phyloP scores from a whole-genome alignment of 2,888 invertebrate species.

The Leptinotarsa haldemani region DNA sequence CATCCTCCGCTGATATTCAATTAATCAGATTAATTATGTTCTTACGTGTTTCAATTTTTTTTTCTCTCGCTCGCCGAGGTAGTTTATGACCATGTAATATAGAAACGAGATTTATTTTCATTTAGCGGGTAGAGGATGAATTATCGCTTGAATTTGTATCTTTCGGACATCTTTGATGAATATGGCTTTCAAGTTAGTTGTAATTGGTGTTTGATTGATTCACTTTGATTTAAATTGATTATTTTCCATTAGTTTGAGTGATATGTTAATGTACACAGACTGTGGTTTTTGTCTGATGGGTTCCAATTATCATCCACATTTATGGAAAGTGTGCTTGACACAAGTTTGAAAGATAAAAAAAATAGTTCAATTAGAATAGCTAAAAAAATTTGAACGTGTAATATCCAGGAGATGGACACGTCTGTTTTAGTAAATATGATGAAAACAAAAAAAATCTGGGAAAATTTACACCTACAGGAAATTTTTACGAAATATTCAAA shows the following conservation, averaged over 20 bases:
- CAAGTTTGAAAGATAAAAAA: no score
- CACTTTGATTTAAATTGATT: background rate
- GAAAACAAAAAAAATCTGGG: no score
- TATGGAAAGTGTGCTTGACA: background rate
- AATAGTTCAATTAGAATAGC: no score
- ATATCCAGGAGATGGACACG: no score
- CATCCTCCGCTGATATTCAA: conserved; percentile 27
- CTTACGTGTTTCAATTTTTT: conserved; percentile 17
- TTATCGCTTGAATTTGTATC: conserved; percentile 15
- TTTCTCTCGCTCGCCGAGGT: conserved; percentile 1
- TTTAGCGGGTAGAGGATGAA: conserved; percentile 8
- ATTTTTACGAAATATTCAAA: no score
- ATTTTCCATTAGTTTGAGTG: background rate
- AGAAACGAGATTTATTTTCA: conserved; percentile 18
- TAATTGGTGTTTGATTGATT: conserved; percentile 20
- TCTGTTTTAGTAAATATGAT: no score
- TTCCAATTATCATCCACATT: background rate
- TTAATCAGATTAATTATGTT: conserved; percentile 28
- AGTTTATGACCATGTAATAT: conserved; percentile 10
- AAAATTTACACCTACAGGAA: no score
- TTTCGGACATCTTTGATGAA: conserved; percentile 19
- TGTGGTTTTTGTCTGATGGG: background rate
- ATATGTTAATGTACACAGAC: background rate
- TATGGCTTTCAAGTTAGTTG: conserved; percentile 13
- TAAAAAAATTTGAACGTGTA: no score